These are phyloP conservation scores for Cerastis rubricosa DNA, from an alignment of 2,888 invertebrate genomes.

Conservation along the genomic window DNA sequence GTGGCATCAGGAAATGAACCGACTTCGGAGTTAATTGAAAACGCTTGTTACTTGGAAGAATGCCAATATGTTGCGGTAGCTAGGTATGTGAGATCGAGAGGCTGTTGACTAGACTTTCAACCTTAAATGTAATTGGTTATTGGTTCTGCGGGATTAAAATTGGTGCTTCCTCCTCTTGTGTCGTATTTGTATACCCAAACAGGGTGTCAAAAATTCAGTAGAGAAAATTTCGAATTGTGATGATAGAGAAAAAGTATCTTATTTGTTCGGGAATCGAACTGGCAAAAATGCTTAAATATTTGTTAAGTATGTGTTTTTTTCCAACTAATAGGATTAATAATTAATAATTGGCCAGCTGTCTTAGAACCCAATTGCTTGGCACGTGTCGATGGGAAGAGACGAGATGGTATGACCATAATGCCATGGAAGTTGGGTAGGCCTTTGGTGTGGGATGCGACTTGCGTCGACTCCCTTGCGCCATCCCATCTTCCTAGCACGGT, in stretches of 20 bases:
- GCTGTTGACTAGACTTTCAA: slow-evolving; percentile 11
- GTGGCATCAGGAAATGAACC: slow-evolving; percentile 64
- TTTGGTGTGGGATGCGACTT: too few species aligned
- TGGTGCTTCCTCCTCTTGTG: neutral
- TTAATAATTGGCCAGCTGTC: too few species aligned
- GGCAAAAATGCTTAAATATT: neutral
- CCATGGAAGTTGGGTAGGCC: too few species aligned
- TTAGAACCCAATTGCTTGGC: too few species aligned
- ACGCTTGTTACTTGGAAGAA: slow-evolving; percentile 59
- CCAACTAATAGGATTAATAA: too few species aligned
- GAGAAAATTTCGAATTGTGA: neutral
- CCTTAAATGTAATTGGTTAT: neutral
- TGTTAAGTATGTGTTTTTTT: neutral
- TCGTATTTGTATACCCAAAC: neutral
- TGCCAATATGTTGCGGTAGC: slow-evolving; percentile 41
- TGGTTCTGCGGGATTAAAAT: slow-evolving; percentile 1
- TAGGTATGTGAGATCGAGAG: slow-evolving; percentile 16
- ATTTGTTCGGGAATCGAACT: neutral
- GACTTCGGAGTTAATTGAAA: slow-evolving; percentile 67
- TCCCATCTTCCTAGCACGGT: too few species aligned
- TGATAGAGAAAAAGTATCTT: neutral
- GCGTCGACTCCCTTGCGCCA: too few species aligned
- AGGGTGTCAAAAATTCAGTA: neutral
- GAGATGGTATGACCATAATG: too few species aligned
- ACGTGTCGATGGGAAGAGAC: too few species aligned